Evolutionary conservation across 64 coral and sea anemone species (phyloP).

Genomic region (Anthopleura sola): DNA sequence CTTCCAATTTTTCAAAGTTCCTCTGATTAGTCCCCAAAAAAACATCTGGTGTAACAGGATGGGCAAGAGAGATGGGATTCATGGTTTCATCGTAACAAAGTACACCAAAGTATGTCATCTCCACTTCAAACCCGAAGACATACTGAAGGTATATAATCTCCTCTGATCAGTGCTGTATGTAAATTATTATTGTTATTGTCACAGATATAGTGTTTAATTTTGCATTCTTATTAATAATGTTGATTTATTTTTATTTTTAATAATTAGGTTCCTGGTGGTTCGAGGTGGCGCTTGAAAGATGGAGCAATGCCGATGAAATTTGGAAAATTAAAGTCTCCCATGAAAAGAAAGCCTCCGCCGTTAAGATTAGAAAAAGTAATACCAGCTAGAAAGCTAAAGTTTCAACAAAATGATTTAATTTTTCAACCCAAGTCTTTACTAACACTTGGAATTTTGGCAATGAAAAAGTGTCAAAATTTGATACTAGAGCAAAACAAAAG

Average conservation of each 20-base stretch:
- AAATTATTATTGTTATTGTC: no score
- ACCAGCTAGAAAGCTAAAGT: not conserved
- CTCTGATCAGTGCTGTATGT: no score
- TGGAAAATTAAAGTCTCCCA: not conserved
- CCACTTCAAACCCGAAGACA: conserved; percentile 39
- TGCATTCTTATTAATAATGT: no score
- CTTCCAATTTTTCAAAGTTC: conserved; percentile 49
- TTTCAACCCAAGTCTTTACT: no score
- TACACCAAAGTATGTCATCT: conserved; percentile 32
- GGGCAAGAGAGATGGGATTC: conserved; percentile 39
- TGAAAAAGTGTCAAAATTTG: no score
- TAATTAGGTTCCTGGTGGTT: not conserved
- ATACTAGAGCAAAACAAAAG: no score
- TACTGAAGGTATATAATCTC: conserved; percentile 40
- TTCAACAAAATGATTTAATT: no score
- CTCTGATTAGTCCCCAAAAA: conserved; percentile 32
- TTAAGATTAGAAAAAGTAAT: not conserved
- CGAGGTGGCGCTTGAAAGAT: conserved; percentile 20
- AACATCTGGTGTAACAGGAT: conserved; percentile 53
- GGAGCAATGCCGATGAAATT: not conserved
- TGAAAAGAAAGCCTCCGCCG: conserved; percentile 13
- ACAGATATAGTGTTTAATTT: no score
- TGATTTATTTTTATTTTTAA: not conserved
- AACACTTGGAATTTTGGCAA: no score
- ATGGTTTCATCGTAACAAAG: conserved; percentile 35